These are phyloP conservation scores for Paralichthys olivaceus DNA, from an alignment of 2,113 vertebrate genomes.

Conservation along the genomic window DNA sequence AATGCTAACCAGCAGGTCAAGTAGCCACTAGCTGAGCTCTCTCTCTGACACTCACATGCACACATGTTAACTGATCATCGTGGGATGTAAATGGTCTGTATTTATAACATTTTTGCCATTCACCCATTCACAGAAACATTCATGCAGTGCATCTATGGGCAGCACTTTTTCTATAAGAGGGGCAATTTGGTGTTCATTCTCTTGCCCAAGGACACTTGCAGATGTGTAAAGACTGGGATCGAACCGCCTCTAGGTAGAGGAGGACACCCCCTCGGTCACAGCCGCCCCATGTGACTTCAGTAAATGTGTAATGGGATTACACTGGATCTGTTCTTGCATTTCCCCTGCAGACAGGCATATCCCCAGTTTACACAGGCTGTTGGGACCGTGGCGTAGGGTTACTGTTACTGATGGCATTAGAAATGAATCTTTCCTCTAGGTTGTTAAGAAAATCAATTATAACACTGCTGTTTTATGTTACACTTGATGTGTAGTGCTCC, in stretches of 20 bases:
- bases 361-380: neutral
- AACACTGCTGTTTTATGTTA: conserved; percentile 42
- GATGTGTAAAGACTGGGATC: too few relatives aligned
- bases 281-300: neutral
- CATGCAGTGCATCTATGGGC: too few relatives aligned
- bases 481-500: conserved; percentile 14
- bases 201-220: too few relatives aligned
- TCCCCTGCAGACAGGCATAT: neutral
- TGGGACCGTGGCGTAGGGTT: neutral
- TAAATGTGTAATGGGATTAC: conserved; percentile 6
- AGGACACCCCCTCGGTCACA: too few relatives aligned
- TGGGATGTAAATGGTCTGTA: neutral
- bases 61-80: neutral
- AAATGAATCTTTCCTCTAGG: conserved; percentile 33
- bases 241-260: too few relatives aligned
- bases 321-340: neutral
- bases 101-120: too few relatives aligned
- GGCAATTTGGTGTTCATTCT: too few relatives aligned
- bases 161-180: too few relatives aligned
- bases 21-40: conserved; percentile 1
- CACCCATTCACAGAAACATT: too few relatives aligned
- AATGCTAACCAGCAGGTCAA: conserved; percentile 12
- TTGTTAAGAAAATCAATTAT: conserved; percentile 46
- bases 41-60: neutral
- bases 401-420: conserved; percentile 42